Evolutionary conservation across 2,113 vertebrate species (phyloP).

Genomic region (Leucopsar rothschildi): DNA sequence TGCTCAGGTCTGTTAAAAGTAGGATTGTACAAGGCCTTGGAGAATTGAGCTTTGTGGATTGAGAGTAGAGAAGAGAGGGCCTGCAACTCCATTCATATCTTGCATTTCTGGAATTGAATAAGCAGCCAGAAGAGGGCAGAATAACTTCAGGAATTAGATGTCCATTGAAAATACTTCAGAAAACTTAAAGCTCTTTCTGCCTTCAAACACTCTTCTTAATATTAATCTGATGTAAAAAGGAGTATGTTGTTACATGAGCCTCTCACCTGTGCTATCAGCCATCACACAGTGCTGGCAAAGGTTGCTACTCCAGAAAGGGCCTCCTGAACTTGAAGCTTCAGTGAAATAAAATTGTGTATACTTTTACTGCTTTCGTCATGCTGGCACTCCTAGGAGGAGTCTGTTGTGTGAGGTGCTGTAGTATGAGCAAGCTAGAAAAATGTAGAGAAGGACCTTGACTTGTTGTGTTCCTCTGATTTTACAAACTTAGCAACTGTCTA

Average conservation of each 20-base stretch:
- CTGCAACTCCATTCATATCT: background rate
- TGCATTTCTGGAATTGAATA: background rate
- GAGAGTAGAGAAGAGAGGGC: background rate
- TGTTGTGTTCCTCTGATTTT: background rate
- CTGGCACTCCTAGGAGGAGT: background rate
- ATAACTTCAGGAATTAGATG: background rate
- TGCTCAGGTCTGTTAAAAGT: background rate
- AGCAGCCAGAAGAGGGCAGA: constrained; percentile 59
- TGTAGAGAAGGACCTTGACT: background rate
- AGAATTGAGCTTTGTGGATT: background rate
- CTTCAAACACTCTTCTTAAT: background rate
- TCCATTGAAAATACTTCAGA: background rate
- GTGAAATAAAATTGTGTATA: background rate
- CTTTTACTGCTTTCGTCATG: background rate
- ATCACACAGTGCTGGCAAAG: background rate
- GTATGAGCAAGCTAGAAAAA: background rate
- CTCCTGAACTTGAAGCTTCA: background rate
- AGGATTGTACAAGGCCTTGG: background rate
- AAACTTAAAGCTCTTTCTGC: background rate
- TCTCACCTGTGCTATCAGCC: background rate
- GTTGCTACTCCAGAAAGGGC: background rate
- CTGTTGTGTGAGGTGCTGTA: background rate
- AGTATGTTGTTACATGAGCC: background rate
- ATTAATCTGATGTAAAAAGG: background rate
- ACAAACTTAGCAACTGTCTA: background rate